Evolutionary conservation across 2,888 invertebrate genomes (phyloP).

Genomic region (Cryptocheilus praepositus): DNA sequence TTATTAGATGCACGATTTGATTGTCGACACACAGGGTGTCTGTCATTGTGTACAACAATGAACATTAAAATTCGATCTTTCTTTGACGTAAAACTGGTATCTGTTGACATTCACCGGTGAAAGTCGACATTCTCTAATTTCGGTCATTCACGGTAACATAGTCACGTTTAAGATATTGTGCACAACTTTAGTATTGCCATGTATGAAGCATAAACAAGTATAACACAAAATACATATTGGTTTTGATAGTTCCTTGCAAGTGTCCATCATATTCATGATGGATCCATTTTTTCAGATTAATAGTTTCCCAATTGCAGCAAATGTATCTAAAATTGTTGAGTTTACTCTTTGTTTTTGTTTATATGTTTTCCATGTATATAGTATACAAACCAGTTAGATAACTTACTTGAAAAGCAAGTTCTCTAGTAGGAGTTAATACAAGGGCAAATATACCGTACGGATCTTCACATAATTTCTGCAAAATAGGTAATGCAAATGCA

Average conservation of each 20-base stretch:
- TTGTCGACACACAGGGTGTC: slow-evolving; percentile 85
- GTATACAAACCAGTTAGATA: neutral
- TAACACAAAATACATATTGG: neutral
- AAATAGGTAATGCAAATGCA: slow-evolving; percentile 96
- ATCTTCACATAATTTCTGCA: slow-evolving; percentile 94
- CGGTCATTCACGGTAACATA: too few relatives aligned
- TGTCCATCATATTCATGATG: slow-evolving; percentile 95
- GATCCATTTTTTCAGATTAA: slow-evolving; percentile 90
- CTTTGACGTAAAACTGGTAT: too few relatives aligned
- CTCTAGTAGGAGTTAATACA: slow-evolving; percentile 95
- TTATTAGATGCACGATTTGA: slow-evolving; percentile 79
- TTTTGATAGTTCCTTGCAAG: slow-evolving; percentile 86
- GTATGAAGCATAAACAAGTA: neutral
- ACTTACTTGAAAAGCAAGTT: slow-evolving; percentile 87
- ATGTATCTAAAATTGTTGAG: slow-evolving; percentile 82
- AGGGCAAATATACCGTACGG: slow-evolving; percentile 98
- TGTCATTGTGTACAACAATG: slow-evolving; percentile 97
- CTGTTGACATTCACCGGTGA: too few relatives aligned
- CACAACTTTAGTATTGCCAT: neutral
- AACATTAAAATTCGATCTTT: slow-evolving; percentile 92
- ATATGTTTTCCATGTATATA: neutral
- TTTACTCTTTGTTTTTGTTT: neutral
- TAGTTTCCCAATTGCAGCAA: slow-evolving; percentile 91
- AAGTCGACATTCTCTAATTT: too few relatives aligned
- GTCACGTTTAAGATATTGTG: neutral